Evolutionary conservation across 2,113 vertebrate species (phyloP).

Genomic region (Leptobrachium leishanense): DNA sequence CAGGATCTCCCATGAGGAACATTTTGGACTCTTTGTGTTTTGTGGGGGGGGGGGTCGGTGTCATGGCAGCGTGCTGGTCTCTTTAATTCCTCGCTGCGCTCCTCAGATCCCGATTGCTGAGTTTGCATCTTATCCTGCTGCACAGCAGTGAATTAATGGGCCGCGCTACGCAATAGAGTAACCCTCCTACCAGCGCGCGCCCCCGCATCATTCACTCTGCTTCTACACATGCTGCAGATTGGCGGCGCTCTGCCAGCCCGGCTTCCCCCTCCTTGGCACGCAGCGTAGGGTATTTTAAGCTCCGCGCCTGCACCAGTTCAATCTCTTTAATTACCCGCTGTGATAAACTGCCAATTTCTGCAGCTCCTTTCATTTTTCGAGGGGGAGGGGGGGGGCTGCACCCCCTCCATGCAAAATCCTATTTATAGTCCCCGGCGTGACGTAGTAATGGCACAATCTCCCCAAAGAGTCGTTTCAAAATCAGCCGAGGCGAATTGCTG

Average conservation of each 20-base stretch:
- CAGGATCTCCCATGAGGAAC: too few relatives aligned
- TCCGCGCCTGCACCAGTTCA: slow-evolving; percentile 16
- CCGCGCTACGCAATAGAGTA: background rate
- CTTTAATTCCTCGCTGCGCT: too few relatives aligned
- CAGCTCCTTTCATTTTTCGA: slow-evolving; percentile 40
- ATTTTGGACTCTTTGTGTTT: too few relatives aligned
- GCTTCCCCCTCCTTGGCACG: background rate
- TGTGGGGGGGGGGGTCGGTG: too few relatives aligned
- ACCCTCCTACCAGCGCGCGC: background rate
- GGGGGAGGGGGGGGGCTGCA: background rate
- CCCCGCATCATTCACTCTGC: background rate
- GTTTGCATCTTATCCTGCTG: background rate
- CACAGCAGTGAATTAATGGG: background rate
- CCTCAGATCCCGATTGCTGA: background rate
- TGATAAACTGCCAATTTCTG: slow-evolving; percentile 48
- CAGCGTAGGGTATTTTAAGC: slow-evolving; percentile 27
- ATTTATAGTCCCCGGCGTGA: slow-evolving; percentile 24
- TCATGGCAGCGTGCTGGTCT: too few relatives aligned
- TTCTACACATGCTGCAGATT: background rate
- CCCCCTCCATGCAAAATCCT: background rate
- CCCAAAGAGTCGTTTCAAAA: background rate
- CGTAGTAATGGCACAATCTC: background rate
- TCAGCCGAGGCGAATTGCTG: background rate
- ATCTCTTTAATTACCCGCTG: slow-evolving; percentile 43
- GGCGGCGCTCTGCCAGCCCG: background rate